Base-by-base conservation (phyloP, 2,888 invertebrate species). In the Cosmia trapezina region DNA sequence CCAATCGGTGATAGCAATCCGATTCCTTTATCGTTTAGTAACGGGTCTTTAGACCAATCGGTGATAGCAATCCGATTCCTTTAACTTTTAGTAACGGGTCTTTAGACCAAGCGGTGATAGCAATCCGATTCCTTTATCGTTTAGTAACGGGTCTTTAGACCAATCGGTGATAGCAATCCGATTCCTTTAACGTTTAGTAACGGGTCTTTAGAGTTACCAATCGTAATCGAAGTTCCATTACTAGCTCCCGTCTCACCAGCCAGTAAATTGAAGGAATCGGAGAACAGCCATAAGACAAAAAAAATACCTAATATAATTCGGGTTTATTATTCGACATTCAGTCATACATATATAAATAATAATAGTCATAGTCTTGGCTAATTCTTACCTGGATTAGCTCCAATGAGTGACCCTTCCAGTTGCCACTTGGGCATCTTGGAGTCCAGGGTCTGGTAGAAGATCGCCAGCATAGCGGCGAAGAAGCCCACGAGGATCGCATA, bases 391-490 rank as follows among this genome's bases (percentile, higher is more conserved):
- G 99, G 99, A 96, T 99, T 99, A 91, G 97, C 97, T 84, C 99
- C 99, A 90, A 99, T 99, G 90, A 99, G 95, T 61, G 99, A 98
- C 78, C 97, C 96, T 33, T 98, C 98, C 93, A 98, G 96, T 95
- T 98, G 98, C 98, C 98, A 99, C 93, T 99, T 99, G 28, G 99
- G 99, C 93, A 97, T 97, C 90, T 97, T 97, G 85, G 96, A 93
- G 91, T 98, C 98, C 94, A 99, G 96, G 68, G 99, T 99, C 96
- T 98, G 98, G 94, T 98, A 98, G 97, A 99, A 99, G 90, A 99
- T 98, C 87, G 98, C 98, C 96, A 99, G 96, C 97, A 99, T 97
- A 82, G 98, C 98, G 83, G 98, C 98, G 96, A 99, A 99, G 97
- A 99, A 99, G 70, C 98, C 99, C 90, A 98, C 97, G 93, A 99